Percentiles rank a stretch among this genome's conserved stretches.
phyloP scores from a whole-genome alignment of 1,140 invertebrate genomes.

The Brachionus rubens region DNA sequence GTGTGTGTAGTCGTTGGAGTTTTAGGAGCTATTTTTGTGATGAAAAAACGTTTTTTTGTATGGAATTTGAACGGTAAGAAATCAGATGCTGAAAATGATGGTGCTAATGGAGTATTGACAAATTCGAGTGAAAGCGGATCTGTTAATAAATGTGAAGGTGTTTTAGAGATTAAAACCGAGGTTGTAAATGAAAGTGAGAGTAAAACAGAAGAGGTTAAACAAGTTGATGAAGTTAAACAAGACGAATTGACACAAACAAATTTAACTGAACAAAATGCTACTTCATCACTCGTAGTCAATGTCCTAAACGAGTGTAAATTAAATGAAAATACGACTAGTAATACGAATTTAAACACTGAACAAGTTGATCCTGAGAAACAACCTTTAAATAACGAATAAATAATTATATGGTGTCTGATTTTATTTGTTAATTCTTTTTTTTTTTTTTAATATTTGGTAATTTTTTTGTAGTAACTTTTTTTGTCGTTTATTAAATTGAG shows the following conservation, averaged over 20 bases:
- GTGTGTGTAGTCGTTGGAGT: not conserved
- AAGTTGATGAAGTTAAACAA: not conserved
- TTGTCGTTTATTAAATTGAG: not conserved
- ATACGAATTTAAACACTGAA: not conserved
- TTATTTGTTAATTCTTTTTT: slow-evolving; percentile 17
- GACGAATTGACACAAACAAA: not conserved
- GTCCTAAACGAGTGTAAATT: slow-evolving; percentile 46
- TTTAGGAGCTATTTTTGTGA: slow-evolving; percentile 29
- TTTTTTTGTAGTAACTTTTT: slow-evolving; percentile 32
- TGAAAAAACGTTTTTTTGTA: not conserved
- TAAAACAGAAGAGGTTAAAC: not conserved
- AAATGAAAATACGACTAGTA: not conserved
- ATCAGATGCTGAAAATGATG: not conserved
- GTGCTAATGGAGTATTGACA: slow-evolving; percentile 31
- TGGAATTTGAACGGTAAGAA: slow-evolving; percentile 13
- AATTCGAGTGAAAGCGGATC: slow-evolving; percentile 25
- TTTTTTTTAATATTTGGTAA: not conserved
- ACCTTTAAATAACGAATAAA: slow-evolving; percentile 20
- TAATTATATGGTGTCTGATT: not conserved
- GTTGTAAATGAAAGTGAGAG: not conserved
- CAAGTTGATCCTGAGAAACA: slow-evolving; percentile 23
- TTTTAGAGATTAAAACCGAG: not conserved
- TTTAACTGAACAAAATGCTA: not conserved
- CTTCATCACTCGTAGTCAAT: slow-evolving; percentile 34
- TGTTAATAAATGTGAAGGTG: not conserved